Percentiles rank a stretch among this genome's conserved stretches.
Conservation (phyloP, 2,113 vertebrate genomes). For the Coptodon bakossiorum region DNA sequence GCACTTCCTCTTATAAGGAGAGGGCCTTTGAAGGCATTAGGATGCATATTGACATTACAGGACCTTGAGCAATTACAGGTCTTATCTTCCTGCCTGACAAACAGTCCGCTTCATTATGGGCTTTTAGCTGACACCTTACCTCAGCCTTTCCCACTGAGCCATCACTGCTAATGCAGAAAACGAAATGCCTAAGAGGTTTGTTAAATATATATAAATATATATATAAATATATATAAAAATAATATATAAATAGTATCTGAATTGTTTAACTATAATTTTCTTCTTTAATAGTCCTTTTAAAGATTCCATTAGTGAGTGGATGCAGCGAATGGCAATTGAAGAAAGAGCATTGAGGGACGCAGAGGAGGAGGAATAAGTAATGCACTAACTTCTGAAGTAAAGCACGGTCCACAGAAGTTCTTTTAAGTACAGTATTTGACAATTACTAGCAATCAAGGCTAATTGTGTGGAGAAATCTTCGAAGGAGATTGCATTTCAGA, state of each 20-base stretch:
- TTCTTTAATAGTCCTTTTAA: slow-evolving; percentile 34
- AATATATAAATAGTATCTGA: slow-evolving; percentile 27
- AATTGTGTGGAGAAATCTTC: background rate
- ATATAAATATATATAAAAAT: too few relatives aligned
- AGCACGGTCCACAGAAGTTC: background rate
- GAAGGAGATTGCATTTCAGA: background rate
- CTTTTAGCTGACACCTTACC: slow-evolving; percentile 57
- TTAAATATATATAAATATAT: too few relatives aligned
- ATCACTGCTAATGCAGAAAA: slow-evolving; percentile 39
- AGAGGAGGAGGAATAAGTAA: slow-evolving; percentile 2
- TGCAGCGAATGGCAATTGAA: slow-evolving; percentile 22
- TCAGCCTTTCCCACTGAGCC: slow-evolving; percentile 23
- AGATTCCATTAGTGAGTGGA: slow-evolving; percentile 36
- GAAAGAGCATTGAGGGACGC: background rate
- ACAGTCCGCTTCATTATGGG: slow-evolving; percentile 40
- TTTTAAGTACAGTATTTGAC: background rate
- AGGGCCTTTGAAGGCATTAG: slow-evolving; percentile 22
- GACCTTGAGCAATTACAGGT: slow-evolving; percentile 49
- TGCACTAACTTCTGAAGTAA: background rate
- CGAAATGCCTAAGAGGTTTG: slow-evolving; percentile 36
- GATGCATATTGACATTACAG: slow-evolving; percentile 36
- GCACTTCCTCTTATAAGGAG: slow-evolving; percentile 22
- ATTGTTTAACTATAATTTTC: slow-evolving; percentile 42
- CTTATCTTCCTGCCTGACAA: slow-evolving; percentile 49
- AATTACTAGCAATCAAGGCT: background rate